Conservation (phyloP, 30 jellyfish, hydroid and myxozoan species). For the Aurelia sp. region DNA sequence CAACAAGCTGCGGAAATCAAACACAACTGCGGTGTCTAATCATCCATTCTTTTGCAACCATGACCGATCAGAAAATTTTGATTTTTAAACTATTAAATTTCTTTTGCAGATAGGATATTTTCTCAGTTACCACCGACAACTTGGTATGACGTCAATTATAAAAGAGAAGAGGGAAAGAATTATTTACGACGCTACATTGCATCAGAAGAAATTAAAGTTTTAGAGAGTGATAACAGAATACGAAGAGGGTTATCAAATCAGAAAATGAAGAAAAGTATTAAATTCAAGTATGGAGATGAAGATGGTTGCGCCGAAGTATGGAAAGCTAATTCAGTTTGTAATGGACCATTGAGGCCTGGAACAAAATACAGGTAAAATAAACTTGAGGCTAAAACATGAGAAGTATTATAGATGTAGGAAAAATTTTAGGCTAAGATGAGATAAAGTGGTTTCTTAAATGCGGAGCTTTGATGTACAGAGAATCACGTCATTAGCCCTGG, state of each 20-base stretch:
- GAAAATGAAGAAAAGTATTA: neutral
- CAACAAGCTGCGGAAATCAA: too few relatives aligned
- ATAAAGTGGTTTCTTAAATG: too few relatives aligned
- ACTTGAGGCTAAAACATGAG: too few relatives aligned
- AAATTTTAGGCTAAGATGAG: too few relatives aligned
- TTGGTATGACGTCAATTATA: constrained; percentile 58
- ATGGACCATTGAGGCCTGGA: constrained; percentile 65
- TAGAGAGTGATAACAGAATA: neutral
- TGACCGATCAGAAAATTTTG: too few relatives aligned
- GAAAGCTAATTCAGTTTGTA: constrained; percentile 46
- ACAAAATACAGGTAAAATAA: constrained; percentile 30
- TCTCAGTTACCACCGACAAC: constrained; percentile 56
- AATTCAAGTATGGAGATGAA: constrained; percentile 39
- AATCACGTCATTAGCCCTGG: too few relatives aligned
- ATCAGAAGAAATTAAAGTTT: constrained; percentile 8
- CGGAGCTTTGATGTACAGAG: too few relatives aligned
- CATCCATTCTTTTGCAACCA: too few relatives aligned
- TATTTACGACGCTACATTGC: constrained; percentile 56
- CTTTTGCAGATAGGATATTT: constrained; percentile 17
- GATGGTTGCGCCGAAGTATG: constrained; percentile 45
- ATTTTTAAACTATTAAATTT: neutral
- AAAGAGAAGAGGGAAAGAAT: constrained; percentile 19
- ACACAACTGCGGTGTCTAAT: too few relatives aligned
- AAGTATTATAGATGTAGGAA: too few relatives aligned
- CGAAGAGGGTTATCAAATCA: constrained; percentile 11